Evolutionary conservation across 2,888 invertebrate genomes (phyloP).

Genomic region (Rugalucina vietnamica): DNA sequence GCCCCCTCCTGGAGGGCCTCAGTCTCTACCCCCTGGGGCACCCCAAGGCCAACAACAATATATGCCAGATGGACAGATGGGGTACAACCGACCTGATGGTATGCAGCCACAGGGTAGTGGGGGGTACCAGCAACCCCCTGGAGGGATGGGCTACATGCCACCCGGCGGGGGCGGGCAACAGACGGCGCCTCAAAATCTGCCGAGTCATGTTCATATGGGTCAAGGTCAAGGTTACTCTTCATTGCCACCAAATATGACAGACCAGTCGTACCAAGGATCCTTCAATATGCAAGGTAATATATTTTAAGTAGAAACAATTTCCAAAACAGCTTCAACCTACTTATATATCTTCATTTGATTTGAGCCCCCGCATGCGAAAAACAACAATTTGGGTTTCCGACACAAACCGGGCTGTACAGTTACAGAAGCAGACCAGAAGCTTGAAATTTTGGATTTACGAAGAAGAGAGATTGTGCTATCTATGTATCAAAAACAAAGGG

Average conservation of each 20-base stretch:
- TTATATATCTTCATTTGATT: too few relatives aligned
- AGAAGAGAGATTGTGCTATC: too few relatives aligned
- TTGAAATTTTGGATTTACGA: too few relatives aligned
- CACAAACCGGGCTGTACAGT: too few relatives aligned
- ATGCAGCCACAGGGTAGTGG: constrained; percentile 26
- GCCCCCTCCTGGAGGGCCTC: constrained; percentile 29
- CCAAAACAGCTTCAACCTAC: too few relatives aligned
- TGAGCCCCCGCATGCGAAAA: too few relatives aligned
- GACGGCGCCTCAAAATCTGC: constrained; percentile 41
- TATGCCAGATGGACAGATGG: constrained; percentile 11
- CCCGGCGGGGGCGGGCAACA: constrained; percentile 21
- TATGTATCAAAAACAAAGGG: too few relatives aligned
- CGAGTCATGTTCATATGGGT: constrained; percentile 20
- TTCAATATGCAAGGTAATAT: constrained; percentile 78
- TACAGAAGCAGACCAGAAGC: too few relatives aligned
- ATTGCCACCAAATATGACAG: constrained; percentile 61
- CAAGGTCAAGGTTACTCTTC: constrained; percentile 57
- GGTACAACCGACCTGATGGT: constrained; percentile 24
- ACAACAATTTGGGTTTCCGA: too few relatives aligned
- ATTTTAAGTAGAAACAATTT: too few relatives aligned
- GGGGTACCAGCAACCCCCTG: constrained; percentile 18
- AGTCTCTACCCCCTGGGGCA: background rate
- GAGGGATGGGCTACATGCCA: background rate
- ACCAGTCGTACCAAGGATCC: constrained; percentile 62
- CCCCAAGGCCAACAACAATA: background rate